phyloP scores from a whole-genome alignment of 2,888 invertebrate genomes.

The Mythimna lalbum region DNA sequence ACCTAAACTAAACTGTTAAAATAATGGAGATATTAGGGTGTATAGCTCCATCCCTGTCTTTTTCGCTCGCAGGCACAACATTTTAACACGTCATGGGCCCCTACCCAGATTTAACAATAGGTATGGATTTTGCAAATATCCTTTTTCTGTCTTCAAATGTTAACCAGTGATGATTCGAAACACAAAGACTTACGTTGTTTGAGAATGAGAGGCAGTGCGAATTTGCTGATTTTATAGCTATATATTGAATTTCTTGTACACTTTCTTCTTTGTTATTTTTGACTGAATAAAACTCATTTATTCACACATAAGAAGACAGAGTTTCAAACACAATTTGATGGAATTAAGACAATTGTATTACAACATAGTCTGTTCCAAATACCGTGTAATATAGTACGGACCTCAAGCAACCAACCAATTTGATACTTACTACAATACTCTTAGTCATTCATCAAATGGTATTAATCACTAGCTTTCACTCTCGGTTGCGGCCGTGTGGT shows the following conservation, averaged over 20 bases:
- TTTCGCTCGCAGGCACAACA: too few relatives aligned
- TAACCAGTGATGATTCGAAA: background rate
- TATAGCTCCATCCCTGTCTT: too few relatives aligned
- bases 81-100: too few relatives aligned
- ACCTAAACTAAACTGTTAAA: too few relatives aligned
- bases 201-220: background rate
- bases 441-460: conserved; percentile 28
- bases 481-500: conserved; percentile 5
- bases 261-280: background rate
- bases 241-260: too few relatives aligned
- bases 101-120: background rate
- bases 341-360: background rate
- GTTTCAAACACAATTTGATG: background rate
- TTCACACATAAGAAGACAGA: background rate
- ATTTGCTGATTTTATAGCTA: background rate
- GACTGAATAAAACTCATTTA: background rate
- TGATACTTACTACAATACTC: background rate
- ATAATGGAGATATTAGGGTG: too few relatives aligned
- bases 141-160: background rate
- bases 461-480: conserved; percentile 30
- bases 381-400: background rate
- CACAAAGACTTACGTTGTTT: background rate
- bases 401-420: conserved; percentile 1
- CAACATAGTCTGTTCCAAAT: background rate
- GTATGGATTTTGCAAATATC: background rate